These are phyloP conservation scores for Rhodophaea formosa DNA, from an alignment of 2,888 invertebrate species.

Conservation along the genomic window DNA sequence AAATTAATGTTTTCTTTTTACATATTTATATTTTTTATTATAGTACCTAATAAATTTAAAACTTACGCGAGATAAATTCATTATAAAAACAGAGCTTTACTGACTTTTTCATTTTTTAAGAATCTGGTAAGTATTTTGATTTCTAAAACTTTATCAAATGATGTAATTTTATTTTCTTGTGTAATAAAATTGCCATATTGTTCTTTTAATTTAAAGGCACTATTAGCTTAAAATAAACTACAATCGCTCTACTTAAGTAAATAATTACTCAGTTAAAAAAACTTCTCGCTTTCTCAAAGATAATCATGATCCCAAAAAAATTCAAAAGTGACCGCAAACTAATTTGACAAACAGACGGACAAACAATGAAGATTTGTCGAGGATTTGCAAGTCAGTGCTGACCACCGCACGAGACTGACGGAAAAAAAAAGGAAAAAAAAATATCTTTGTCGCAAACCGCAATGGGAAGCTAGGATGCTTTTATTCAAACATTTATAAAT, in stretches of 20 bases:
- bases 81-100: too few relatives aligned
- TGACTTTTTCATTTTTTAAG: too few relatives aligned
- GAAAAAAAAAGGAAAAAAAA: constrained; percentile 33
- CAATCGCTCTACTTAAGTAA: neutral
- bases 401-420: constrained; percentile 33
- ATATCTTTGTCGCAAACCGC: constrained; percentile 62
- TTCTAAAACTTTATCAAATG: too few relatives aligned
- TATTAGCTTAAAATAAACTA: too few relatives aligned
- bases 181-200: too few relatives aligned
- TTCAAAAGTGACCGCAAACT: constrained; percentile 50
- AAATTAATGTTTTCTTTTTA: too few relatives aligned
- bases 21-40: too few relatives aligned
- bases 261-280: constrained; percentile 30
- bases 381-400: constrained; percentile 57
- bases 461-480: constrained; percentile 31
- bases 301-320: constrained; percentile 28
- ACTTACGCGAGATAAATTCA: too few relatives aligned
- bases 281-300: constrained; percentile 29
- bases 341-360: constrained; percentile 56
- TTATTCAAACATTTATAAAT: neutral
- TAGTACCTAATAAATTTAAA: too few relatives aligned
- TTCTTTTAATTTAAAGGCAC: neutral
- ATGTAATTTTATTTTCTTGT: too few relatives aligned
- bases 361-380: constrained; percentile 50
- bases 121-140: too few relatives aligned